Conservation (phyloP, 2,113 vertebrate species). For the Colaptes auratus region DNA sequence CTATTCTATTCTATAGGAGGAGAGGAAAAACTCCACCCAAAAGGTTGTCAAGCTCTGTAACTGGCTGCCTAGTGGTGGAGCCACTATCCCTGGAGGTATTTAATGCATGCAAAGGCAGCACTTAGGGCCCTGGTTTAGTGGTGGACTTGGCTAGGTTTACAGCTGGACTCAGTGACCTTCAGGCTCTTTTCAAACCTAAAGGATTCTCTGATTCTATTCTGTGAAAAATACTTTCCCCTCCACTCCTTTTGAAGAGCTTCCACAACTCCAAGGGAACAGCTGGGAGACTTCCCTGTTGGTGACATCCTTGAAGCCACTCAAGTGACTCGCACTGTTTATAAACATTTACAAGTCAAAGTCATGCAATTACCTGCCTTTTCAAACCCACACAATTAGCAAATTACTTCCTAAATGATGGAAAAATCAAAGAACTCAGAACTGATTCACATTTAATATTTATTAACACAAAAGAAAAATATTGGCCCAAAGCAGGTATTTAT, state of each 20-base stretch:
- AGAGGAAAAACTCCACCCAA: not conserved
- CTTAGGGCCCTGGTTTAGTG: not conserved
- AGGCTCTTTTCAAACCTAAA: not conserved
- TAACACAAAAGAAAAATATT: not conserved
- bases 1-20: no score
- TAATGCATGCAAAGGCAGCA: rapidly evolving
- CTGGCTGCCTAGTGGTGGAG: not conserved
- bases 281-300: not conserved
- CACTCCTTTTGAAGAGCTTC: not conserved
- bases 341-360: conserved; percentile 11
- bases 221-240: not conserved
- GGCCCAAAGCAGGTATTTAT: not conserved
- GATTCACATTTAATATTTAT: conserved; percentile 27
- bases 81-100: not conserved
- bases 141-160: not conserved
- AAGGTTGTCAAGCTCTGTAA: not conserved
- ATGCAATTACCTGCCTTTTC: not conserved
- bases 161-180: not conserved
- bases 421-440: not conserved
- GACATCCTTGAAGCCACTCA: not conserved
- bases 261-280: not conserved
- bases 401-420: not conserved
- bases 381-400: not conserved
- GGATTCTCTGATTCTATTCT: not conserved
- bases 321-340: not conserved